Evolutionary conservation across 2,888 invertebrate species (phyloP), one percentile per base, ranked within the genome.

Genomic region (Marronus borbonicus): DNA sequence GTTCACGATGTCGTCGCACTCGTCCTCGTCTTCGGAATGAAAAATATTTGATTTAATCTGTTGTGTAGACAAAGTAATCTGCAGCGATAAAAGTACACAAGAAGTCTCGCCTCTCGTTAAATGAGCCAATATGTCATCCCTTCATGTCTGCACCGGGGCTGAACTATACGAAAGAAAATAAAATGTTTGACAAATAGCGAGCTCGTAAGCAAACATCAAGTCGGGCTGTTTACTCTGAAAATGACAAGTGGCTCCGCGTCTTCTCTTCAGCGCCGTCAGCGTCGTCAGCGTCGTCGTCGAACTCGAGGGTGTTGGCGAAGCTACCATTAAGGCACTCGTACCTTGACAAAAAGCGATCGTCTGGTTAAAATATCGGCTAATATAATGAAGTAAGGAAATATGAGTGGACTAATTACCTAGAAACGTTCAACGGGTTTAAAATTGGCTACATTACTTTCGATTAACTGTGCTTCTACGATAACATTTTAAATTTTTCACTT

Each of bases 11-110:
- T 50, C 68, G 68, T 28, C 44, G 65, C 65, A 31, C 2, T 66
- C n/a, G 44, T 66, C 39, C 65, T 66, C 68, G 49, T 52, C 68
- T 55, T 55, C 55, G 76, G 85, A 85, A 86, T 88, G 88, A 88
- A 88, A 88, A 88, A 88, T 88, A 87, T 88, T 88, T 88, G 87
- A 87, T 87, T 88, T 88, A 88, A 88, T 88, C 87, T 88, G 87
- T 88, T 87, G 86, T 87, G 87, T 86, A 87, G 88, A 88, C 88
- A 87, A 86, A 85, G 87, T 88, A 88, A 88, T 88, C 87, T 86
- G 85, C 86, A 86, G 86, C 86, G 86, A 88, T 87, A 87, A 88
- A 87, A 87, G 87, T 87, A 87, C 87, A 87, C 87, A 87, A 86
- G 86, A 86, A 87, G 87, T 87, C 85, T 85, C 87, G 87, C 87